These are phyloP conservation scores for Dione juno DNA, from an alignment of 2,888 invertebrate species.

Conservation along the genomic window DNA sequence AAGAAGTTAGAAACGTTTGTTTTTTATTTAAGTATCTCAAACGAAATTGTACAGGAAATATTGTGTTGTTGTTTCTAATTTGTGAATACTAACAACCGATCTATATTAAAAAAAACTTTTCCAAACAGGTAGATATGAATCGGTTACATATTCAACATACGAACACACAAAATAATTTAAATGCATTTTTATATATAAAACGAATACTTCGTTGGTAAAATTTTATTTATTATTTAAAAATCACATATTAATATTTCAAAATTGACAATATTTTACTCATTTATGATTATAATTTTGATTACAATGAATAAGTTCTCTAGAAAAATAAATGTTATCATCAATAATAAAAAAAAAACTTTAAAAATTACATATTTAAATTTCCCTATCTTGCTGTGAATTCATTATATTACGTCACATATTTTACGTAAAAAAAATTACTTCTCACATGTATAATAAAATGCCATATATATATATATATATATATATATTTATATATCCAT, in stretches of 20 bases:
- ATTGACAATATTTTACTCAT: neutral
- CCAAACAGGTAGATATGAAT: conserved; percentile 33
- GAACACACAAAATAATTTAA: conserved; percentile 6
- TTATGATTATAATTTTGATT: neutral
- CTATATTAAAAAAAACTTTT: conserved; percentile 23
- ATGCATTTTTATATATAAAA: conserved; percentile 13
- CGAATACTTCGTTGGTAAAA: neutral
- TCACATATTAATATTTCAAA: neutral
- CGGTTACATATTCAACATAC: neutral
- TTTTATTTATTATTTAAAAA: neutral
- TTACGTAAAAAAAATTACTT: no score
- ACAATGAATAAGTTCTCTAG: neutral
- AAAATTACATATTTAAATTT: neutral
- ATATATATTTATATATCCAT: no score
- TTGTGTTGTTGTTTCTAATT: conserved; percentile 53
- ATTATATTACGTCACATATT: no score
- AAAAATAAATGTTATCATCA: neutral
- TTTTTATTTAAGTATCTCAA: conserved; percentile 24
- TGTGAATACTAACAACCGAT: conserved; percentile 50
- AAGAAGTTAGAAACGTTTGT: neutral
- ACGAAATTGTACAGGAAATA: conserved; percentile 20
- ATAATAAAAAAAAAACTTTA: neutral
- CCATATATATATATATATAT: no score
- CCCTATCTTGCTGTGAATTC: no score
- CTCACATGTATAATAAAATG: no score